Evolutionary conservation across 2,113 vertebrate genomes (phyloP).

Genomic region (Festucalex cinctus): DNA sequence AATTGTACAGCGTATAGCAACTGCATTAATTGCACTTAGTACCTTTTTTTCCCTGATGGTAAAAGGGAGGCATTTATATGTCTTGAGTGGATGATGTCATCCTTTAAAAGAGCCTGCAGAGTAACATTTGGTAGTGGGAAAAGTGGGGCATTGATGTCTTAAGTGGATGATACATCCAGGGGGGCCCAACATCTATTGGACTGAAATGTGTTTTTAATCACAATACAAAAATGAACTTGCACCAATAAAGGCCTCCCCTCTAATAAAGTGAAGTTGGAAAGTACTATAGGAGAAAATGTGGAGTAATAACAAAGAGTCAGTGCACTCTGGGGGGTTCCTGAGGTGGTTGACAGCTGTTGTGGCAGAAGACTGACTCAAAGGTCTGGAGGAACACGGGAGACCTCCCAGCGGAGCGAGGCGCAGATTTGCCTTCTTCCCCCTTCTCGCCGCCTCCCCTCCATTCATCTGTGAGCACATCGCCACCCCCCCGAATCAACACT

Average conservation of each 20-base stretch:
- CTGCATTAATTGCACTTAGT: too few relatives aligned
- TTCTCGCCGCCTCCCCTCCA: not conserved
- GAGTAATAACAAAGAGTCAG: not conserved
- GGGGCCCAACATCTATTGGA: not conserved
- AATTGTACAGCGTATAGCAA: too few relatives aligned
- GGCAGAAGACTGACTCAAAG: not conserved
- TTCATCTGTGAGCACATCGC: conserved; percentile 4
- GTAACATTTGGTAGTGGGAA: too few relatives aligned
- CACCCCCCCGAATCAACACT: not conserved
- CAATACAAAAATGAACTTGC: not conserved
- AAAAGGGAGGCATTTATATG: too few relatives aligned
- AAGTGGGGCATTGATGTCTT: too few relatives aligned
- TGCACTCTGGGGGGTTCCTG: not conserved
- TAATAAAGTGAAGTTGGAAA: not conserved
- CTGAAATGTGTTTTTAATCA: not conserved
- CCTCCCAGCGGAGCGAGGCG: not conserved
- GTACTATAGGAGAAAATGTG: not conserved
- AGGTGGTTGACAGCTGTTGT: not conserved
- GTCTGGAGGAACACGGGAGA: not conserved
- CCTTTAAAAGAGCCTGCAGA: too few relatives aligned
- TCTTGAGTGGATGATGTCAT: too few relatives aligned
- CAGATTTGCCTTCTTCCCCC: not conserved
- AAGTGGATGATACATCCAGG: too few relatives aligned
- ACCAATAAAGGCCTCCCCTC: not conserved
- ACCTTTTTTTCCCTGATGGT: too few relatives aligned